These are phyloP conservation scores for Pachydiplax longipennis DNA, from an alignment of 2,888 invertebrate genomes.

Conservation along the genomic window DNA sequence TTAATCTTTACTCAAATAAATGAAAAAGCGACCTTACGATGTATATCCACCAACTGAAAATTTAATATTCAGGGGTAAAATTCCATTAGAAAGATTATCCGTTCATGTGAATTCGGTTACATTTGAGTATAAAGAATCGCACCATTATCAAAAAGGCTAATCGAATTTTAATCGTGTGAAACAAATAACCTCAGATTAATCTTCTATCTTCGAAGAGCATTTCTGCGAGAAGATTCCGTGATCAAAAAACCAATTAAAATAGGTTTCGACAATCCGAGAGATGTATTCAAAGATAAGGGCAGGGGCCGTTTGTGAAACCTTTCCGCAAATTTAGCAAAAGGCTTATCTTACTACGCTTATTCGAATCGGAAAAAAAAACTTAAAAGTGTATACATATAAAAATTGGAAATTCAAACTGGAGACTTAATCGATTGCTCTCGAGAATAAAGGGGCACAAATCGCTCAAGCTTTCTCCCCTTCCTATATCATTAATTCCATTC, in stretches of 20 bases:
- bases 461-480: not conserved
- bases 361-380: not conserved
- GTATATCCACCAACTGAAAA: no score
- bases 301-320: not conserved
- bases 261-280: not conserved
- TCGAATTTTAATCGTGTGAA: not conserved
- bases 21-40: no score
- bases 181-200: not conserved
- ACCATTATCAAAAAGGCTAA: not conserved
- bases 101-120: not conserved
- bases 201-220: not conserved
- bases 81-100: no score
- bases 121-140: not conserved
- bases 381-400: not conserved
- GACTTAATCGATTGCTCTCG: not conserved
- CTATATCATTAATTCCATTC: not conserved
- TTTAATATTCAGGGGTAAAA: no score
- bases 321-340: conserved; percentile 31
- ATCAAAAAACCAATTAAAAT: not conserved
- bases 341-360: not conserved
- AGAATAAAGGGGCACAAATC: not conserved
- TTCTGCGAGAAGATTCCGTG: not conserved
- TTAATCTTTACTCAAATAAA: no score
- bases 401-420: not conserved
- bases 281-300: not conserved